Percentiles rank a stretch among this genome's conserved stretches.
Conservation (phyloP, 2,113 vertebrate genomes). For the Thunnus thynnus region DNA sequence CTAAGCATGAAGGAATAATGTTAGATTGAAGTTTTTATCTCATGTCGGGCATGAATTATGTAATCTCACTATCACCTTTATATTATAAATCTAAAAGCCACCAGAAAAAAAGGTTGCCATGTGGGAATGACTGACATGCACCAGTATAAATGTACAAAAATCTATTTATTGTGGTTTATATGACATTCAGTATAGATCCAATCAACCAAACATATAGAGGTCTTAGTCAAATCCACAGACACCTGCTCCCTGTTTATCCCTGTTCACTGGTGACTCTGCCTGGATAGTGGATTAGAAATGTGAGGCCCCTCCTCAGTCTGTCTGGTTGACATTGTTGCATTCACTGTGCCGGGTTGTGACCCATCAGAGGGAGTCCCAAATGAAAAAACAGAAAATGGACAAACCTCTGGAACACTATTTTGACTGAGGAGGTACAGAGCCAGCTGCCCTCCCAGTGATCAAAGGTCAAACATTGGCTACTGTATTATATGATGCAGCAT, state of each 20-base stretch:
- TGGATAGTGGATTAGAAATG: not conserved
- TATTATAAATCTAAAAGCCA: slow-evolving; percentile 11
- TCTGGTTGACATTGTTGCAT: not conserved
- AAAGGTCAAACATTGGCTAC: not conserved
- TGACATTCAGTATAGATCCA: not conserved
- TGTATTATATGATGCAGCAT: not conserved
- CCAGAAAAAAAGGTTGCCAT: not conserved
- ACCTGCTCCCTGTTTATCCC: not conserved
- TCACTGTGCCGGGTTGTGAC: not conserved
- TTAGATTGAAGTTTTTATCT: slow-evolving; percentile 59
- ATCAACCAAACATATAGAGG: not conserved
- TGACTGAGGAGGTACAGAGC: not conserved
- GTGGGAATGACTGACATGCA: not conserved
- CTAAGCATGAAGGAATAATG: slow-evolving; percentile 44
- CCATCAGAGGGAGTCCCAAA: no score
- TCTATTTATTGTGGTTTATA: not conserved
- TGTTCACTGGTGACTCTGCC: not conserved
- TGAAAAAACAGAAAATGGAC: no score
- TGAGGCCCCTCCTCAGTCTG: not conserved
- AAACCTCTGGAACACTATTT: no score
- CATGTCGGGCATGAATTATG: slow-evolving; percentile 27
- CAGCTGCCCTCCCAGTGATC: not conserved
- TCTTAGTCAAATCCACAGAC: not conserved
- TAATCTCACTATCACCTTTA: slow-evolving; percentile 32
- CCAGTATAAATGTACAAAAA: not conserved